Base-by-base conservation (phyloP, 2,113 vertebrate genomes). In the Galemys pyrenaicus region DNA sequence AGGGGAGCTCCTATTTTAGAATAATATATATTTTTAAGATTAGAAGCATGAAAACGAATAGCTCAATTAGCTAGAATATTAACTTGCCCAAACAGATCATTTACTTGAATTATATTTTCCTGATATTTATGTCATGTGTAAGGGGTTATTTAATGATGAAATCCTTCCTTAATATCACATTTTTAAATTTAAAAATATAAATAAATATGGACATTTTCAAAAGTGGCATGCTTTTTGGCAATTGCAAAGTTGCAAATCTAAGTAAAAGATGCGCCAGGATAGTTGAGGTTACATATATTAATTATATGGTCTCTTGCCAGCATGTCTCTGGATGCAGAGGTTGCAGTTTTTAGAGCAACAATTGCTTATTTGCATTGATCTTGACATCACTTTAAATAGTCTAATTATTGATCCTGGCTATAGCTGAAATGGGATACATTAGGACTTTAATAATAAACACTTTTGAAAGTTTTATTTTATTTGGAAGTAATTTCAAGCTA, bases 71-170 rank as follows among this genome's bases (percentile, higher is more conserved):
- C 15, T 37, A 74, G 44, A 85, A 44, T 56, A 78, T 79, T 89
- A 30, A 84, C 46, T 89, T 92, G 16, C 64, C 64, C 44, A 84
- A 35, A 62, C 32, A 62, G 22, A 82, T 49, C 70, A 83, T 77
- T 68, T 83, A 32, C 44, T 70, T 78, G 39, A 92, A 92, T 67
- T 92, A 77, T 54, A 64, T 71, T 83, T 88, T 88, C 30, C 13
- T 60, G 60, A 82, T 77, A 77, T 70, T 83, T 78, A 70, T 32
- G 17, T 64, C 13, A 65, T 51, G 20, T 73, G 35, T 26, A 51
- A 82, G 51, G 37, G 17, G 44, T 78, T 89, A 78, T 44, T 87
- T 71, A 73, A 79, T 84, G 65, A 13, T 89, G 32, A 73, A 73
- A 87, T 73, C 7, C 19, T 85, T 89, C 3, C 77, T 89, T 60